Base-by-base conservation (phyloP, 2,113 vertebrate species). In the Gobius niger region DNA sequence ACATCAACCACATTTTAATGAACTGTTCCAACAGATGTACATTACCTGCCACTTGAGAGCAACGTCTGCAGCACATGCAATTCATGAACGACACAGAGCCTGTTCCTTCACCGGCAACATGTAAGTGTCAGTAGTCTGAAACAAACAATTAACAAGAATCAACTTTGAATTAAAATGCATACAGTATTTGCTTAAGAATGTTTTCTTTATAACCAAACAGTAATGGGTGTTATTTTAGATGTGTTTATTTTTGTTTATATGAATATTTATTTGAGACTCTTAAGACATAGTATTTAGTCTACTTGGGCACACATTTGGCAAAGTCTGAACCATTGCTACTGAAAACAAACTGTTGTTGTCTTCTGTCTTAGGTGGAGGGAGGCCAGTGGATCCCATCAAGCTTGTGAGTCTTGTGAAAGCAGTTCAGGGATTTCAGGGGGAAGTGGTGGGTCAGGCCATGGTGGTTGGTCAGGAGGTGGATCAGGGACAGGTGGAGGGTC, bases 31-130 rank as follows among this genome's bases (percentile, higher is more conserved):
- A 64, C 56, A 92, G 91, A 16, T 92, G 49, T 92, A 90, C 72
- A 82, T 93, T 59, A 90, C 90, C 19, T 93, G 92, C 71, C 18
- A 76, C 10, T 65, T 93, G 76, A 83, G 50, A 73, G 92, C 90
- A 59, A 73, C 89, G 42, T 73, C 81, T 1, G 2, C 71, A 41
- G 8, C 42, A 0, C 1, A 47, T 24, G 0, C 0, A 1, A 51
- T 85, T 18, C 78, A 88, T n/a, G 2, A 0, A 6, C 40, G 15
- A 0, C 65, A 87, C 34, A 88, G 84, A 81, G 90, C 92, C 12
- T 93, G 92, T 53, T 91, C 88, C 60, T 92, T 81, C 57, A 12
- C 0, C 13, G 4, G 11, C 0, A 46, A 6, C 15, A 76, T 62
- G 87, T 90, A 41, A 86, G 84, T 81, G 10, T 24, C 24, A 13